Conservation (phyloP, 2,888 invertebrate species). For the Chrysopilus asiliformis region DNA sequence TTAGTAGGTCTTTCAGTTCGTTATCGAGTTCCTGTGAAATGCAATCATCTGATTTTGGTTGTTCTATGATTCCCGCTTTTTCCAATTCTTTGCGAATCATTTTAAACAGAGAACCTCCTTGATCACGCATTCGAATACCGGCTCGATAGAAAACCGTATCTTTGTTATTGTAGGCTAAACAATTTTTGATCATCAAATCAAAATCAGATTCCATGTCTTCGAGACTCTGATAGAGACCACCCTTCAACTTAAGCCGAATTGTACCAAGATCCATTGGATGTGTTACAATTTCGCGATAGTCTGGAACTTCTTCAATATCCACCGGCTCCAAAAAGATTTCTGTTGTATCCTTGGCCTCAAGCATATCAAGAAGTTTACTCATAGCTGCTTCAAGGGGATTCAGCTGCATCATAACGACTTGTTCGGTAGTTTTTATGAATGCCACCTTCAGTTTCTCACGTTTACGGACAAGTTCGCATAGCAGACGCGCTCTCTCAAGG, state of each 20-base stretch:
- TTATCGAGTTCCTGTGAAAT: conserved; percentile 42
- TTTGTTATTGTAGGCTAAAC: conserved; percentile 86
- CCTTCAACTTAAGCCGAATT: conserved; percentile 67
- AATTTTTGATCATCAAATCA: conserved; percentile 91
- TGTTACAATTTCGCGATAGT: conserved; percentile 73
- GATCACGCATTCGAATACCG: conserved; percentile 79
- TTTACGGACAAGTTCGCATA: conserved; percentile 90
- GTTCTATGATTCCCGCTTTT: conserved; percentile 30
- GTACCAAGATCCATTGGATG: conserved; percentile 82
- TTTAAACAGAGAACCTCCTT: conserved; percentile 66
- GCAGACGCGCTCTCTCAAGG: conserved; percentile 75
- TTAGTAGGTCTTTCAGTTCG: conserved; percentile 38
- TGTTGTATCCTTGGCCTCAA: conserved; percentile 66
- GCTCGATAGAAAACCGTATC: conserved; percentile 91
- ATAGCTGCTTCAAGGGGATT: conserved; percentile 72
- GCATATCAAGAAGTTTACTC: conserved; percentile 58
- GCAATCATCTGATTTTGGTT: conserved; percentile 37
- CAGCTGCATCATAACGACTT: conserved; percentile 65
- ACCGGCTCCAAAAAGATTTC: conserved; percentile 91
- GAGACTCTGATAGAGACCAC: conserved; percentile 52
- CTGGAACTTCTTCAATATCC: conserved; percentile 74
- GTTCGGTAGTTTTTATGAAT: conserved; percentile 63
- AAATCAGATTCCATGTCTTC: conserved; percentile 81
- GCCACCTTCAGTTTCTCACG: conserved; percentile 90
- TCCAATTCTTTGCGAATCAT: conserved; percentile 60